phyloP scores from a whole-genome alignment of 2,888 invertebrate species.

The Acrocyrtus sp. region DNA sequence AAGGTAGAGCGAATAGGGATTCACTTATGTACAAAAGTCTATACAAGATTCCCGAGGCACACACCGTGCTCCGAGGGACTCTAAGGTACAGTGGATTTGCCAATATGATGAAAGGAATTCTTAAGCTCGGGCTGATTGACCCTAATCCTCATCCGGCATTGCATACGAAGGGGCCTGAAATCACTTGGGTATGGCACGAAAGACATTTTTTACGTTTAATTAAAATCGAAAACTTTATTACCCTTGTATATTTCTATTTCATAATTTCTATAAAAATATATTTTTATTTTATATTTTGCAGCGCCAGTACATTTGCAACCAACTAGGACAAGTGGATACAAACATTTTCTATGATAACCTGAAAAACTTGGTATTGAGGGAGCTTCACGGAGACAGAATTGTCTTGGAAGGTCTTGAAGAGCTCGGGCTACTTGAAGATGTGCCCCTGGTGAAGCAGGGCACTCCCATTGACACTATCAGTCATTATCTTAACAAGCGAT shows the following conservation, averaged over 20 bases:
- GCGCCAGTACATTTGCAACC: slow-evolving; percentile 86
- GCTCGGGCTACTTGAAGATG: slow-evolving; percentile 88
- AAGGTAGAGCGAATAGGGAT: slow-evolving; percentile 97
- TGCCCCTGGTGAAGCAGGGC: slow-evolving; percentile 80
- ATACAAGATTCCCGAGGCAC: slow-evolving; percentile 83
- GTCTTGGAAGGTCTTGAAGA: slow-evolving; percentile 80
- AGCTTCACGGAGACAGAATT: slow-evolving; percentile 71
- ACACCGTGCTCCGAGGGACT: slow-evolving; percentile 93
- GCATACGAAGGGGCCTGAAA: slow-evolving; percentile 95
- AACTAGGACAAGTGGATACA: slow-evolving; percentile 83
- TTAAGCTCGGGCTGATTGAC: slow-evolving; percentile 88
- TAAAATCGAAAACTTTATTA: neutral
- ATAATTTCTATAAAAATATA: slow-evolving; percentile 20
- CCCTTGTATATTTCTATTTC: no score
- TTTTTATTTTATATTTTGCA: slow-evolving; percentile 66
- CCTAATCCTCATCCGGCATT: slow-evolving; percentile 86
- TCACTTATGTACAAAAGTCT: slow-evolving; percentile 87
- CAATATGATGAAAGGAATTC: slow-evolving; percentile 86
- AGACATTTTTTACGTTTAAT: neutral
- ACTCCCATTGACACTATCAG: slow-evolving; percentile 95
- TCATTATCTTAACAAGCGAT: slow-evolving; percentile 83
- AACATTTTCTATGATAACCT: slow-evolving; percentile 95
- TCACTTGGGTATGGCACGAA: slow-evolving; percentile 83
- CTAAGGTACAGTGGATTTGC: slow-evolving; percentile 92
- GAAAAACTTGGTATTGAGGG: slow-evolving; percentile 82